Conservation (phyloP, 2,113 vertebrate species). For the Neolamprologus sp. region DNA sequence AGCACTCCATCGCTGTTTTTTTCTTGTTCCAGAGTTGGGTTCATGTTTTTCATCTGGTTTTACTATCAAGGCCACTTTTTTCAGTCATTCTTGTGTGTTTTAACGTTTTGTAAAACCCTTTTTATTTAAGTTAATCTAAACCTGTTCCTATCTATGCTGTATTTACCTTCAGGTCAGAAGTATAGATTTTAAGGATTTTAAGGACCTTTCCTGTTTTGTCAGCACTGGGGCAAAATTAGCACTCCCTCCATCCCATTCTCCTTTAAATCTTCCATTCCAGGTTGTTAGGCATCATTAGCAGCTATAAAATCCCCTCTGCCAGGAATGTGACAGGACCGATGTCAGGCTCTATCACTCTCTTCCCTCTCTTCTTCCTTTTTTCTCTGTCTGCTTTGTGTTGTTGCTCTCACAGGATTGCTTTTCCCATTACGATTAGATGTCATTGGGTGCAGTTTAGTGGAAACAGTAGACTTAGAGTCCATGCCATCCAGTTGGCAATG, state of each 20-base stretch:
- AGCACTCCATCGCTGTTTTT: neutral
- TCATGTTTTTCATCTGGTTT: neutral
- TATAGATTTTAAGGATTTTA: neutral
- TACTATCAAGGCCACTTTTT: neutral
- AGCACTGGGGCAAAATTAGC: neutral
- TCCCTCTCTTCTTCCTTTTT: neutral
- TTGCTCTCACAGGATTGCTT: slow-evolving; percentile 20
- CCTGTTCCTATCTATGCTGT: neutral
- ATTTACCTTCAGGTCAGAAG: neutral
- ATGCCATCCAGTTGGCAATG: slow-evolving; percentile 18
- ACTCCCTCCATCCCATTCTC: neutral
- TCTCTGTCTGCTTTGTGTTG: neutral
- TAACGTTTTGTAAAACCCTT: neutral
- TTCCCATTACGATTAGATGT: slow-evolving; percentile 26
- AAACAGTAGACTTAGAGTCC: slow-evolving; percentile 11
- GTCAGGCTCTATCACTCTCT: slow-evolving; percentile 1
- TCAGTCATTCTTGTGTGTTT: neutral
- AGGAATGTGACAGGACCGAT: slow-evolving; percentile 29
- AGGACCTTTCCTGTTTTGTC: neutral
- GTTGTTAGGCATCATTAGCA: slow-evolving; percentile 19
- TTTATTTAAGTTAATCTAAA: neutral
- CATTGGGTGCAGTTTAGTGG: slow-evolving; percentile 23
- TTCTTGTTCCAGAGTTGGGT: neutral
- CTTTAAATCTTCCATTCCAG: neutral
- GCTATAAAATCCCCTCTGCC: neutral